These are phyloP conservation scores for Tribolium madens DNA, from an alignment of 1,140 invertebrate genomes.

Conservation along the genomic window DNA sequence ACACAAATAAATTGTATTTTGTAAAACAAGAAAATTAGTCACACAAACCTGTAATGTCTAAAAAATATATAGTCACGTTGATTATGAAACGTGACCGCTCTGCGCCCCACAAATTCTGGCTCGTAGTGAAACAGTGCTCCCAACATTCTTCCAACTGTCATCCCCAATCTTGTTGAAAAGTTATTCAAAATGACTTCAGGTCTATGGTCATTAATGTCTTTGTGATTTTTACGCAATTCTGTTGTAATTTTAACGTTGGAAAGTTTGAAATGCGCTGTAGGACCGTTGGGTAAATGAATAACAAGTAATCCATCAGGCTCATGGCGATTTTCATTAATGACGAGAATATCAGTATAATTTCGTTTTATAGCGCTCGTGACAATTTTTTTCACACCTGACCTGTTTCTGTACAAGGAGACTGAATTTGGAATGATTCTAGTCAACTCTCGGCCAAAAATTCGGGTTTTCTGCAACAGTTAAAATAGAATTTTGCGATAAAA, in stretches of 20 bases:
- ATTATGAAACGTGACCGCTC: constrained; percentile 98
- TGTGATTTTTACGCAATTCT: constrained; percentile 81
- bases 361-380: constrained; percentile 82
- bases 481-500: neutral
- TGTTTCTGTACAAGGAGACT: constrained; percentile 79
- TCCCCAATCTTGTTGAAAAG: constrained; percentile 93
- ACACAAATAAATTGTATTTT: constrained; percentile 24
- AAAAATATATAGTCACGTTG: constrained; percentile 99
- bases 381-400: constrained; percentile 94
- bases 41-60: constrained; percentile 89
- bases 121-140: constrained; percentile 97
- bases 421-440: constrained; percentile 93
- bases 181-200: constrained; percentile 98
- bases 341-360: constrained; percentile 90
- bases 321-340: constrained; percentile 94
- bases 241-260: constrained; percentile 87
- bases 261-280: constrained; percentile 89
- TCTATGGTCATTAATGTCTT: constrained; percentile 84
- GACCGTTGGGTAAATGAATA: constrained; percentile 94
- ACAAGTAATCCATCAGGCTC: constrained; percentile 93
- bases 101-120: constrained; percentile 92
- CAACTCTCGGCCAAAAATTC: constrained; percentile 93
- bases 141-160: constrained; percentile 91
- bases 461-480: constrained; percentile 77
- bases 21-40: neutral